These are phyloP conservation scores for Urocynchramus pylzowi DNA, from an alignment of 2,113 vertebrate species.

Conservation along the genomic window DNA sequence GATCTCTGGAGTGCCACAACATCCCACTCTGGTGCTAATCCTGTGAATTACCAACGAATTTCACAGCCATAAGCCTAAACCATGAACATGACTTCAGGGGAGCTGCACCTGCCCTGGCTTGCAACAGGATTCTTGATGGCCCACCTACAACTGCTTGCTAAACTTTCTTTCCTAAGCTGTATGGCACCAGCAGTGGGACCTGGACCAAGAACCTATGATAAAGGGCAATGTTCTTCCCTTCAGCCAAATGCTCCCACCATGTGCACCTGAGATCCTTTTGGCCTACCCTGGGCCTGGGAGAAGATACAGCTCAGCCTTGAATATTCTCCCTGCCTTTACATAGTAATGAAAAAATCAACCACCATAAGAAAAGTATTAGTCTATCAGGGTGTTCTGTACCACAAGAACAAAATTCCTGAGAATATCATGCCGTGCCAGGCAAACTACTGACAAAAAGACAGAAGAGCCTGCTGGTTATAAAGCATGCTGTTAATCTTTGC, in stretches of 20 bases:
- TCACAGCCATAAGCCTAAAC: not conserved
- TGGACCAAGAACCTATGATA: not conserved
- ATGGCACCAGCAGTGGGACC: not conserved
- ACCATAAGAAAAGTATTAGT: not conserved
- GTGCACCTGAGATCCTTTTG: not conserved
- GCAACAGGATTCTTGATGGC: not conserved
- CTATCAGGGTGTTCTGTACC: not conserved
- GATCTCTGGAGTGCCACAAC: not conserved
- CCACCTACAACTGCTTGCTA: not conserved
- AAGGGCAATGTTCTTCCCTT: not conserved
- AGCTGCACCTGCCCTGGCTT: not conserved
- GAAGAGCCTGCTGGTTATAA: not conserved
- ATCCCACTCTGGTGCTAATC: not conserved
- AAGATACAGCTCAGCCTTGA: not conserved
- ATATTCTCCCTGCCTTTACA: not conserved
- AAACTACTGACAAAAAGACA: not conserved
- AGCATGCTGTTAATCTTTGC: not conserved
- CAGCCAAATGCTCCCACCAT: fast-evolving
- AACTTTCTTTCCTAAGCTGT: not conserved
- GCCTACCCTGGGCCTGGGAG: not conserved
- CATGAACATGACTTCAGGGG: fast-evolving
- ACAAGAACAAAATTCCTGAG: not conserved
- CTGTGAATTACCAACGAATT: not conserved
- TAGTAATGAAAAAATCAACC: not conserved
- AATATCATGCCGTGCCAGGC: not conserved